phyloP scores from a whole-genome alignment of 2,113 vertebrate species.

The Oryzias woworae region DNA sequence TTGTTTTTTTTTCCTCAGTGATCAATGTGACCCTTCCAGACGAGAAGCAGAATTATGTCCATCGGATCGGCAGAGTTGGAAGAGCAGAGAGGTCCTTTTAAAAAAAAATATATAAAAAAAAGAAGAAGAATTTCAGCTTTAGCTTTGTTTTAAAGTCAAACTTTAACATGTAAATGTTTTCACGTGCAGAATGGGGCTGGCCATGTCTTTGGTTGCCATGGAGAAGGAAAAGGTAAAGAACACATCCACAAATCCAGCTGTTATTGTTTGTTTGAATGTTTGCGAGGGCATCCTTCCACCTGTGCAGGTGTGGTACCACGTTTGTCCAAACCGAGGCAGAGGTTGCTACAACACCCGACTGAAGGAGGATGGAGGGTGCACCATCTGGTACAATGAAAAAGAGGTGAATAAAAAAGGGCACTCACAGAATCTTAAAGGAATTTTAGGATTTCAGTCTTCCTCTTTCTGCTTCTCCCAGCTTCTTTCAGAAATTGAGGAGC shows the following conservation, averaged over 20 bases:
- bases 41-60: slow-evolving; percentile 98
- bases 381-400: slow-evolving; percentile 98
- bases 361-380: slow-evolving; percentile 96
- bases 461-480: slow-evolving; percentile 71
- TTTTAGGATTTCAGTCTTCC: neutral
- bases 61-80: slow-evolving; percentile 95
- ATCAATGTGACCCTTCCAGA: slow-evolving; percentile 98
- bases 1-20: slow-evolving; percentile 71
- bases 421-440: neutral
- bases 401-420: slow-evolving; percentile 47
- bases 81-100: slow-evolving; percentile 88
- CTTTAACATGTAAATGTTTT: slow-evolving; percentile 20
- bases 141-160: neutral
- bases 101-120: too few species aligned
- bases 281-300: neutral
- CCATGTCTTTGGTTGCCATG: slow-evolving; percentile 93
- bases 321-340: slow-evolving; percentile 89
- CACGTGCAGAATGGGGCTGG: slow-evolving; percentile 90
- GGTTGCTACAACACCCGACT: slow-evolving; percentile 93
- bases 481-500: slow-evolving; percentile 93
- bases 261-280: neutral
- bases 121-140: neutral
- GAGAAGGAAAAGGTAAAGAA: slow-evolving; percentile 97
- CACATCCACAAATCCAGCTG: neutral
- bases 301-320: slow-evolving; percentile 95